Evolutionary conservation across 2,113 vertebrate species (phyloP), one percentile per base, ranked within the genome.

Genomic region (Tinamus guttatus): DNA sequence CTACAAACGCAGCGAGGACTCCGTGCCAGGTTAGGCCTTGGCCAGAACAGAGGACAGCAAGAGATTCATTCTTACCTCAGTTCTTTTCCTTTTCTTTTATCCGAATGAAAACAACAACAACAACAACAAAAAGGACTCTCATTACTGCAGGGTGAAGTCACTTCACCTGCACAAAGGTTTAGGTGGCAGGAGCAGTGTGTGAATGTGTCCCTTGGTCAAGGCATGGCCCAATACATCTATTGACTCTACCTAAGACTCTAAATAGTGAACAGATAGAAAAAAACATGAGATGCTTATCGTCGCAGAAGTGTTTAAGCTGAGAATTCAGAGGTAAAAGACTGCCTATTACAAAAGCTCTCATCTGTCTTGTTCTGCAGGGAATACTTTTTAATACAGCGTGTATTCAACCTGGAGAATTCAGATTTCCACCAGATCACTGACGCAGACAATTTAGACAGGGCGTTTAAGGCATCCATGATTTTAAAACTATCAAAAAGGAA

Each of bases 171-270:
- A 8, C 2, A 12, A 34, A 51, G 38, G 32, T 30, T 7, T 6
- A 59, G 56, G 56, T 8, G 2, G 60, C 2, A 0, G 11, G 47
- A 76, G 5, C 43, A 0, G 0, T 34, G 10, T 76, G 64, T 78
- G 54, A 32, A 58, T 58, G 22, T 51, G 51, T 60, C 60, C 54
- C 38, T 73, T 47, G 58, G 38, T 74, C 67, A 80, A 45, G 62
- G 11, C 40, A 73, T 43, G 49, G 19, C 43, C 63, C 58, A 36
- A 18, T 81, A 22, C 62, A 69, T 73, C 81, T 15, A 9, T 82
- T 93, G 92, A 27, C 36, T 65, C n/a, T 21, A 24, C 13, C 4
- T 43, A 74, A 82, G 27, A 21, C 77, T 67, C 27, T n/a, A 68
- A 86, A 25, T 7, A 90, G 11, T 52, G 62, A 52, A 81, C 70